Evolutionary conservation across 2,797 vertebrate species (phyloP), one percentile per base, ranked within the genome.

Genomic region (Galaxias olidus): DNA sequence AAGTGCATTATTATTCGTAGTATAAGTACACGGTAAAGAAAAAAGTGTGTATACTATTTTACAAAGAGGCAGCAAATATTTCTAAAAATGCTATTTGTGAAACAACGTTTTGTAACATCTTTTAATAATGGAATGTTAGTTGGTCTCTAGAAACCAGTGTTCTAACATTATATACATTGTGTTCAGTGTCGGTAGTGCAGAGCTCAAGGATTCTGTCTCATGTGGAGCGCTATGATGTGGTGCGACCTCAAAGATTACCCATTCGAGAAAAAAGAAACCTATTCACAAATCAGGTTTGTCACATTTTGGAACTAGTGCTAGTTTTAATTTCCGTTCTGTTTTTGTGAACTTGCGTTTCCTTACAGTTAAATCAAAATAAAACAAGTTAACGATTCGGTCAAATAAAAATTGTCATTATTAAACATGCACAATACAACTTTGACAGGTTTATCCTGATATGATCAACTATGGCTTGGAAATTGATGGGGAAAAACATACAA

Each of bases 381-480:
- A 30, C 30, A 30, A 3, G 30, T 3, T 30, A 30, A 2, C 6
- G 30, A 3, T 30, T 2, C 47, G 9, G 20, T 15, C 19, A 15
- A 50, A 12, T 43, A 50, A 17, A n/a, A 19, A n/a, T 12, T 44
- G n/a, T n/a, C n/a, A n/a, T n/a, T 15, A 49, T 20, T 50, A 12
- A 47, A 12, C 18, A n/a, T 5, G 43, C 9, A 47, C 14, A 15
- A 42, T 46, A 53, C 1, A 52, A 62, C 61, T 60, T 59, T 40
- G 60, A 2, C 77, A 88, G 86, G 13, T 75, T 51, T 93, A 95
- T 80, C 94, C 94, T 0, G 93, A 94, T 46, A 76, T 44, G 0
- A 20, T 95, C 56, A 78, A 79, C 49, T 97, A 95, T 40, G 15
- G 85, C 1, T 1, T 97, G 59, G 63, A 0, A 45, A 82, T 93